These are phyloP conservation scores for Euwallacea similis DNA, from an alignment of 1,140 invertebrate genomes.

Conservation along the genomic window DNA sequence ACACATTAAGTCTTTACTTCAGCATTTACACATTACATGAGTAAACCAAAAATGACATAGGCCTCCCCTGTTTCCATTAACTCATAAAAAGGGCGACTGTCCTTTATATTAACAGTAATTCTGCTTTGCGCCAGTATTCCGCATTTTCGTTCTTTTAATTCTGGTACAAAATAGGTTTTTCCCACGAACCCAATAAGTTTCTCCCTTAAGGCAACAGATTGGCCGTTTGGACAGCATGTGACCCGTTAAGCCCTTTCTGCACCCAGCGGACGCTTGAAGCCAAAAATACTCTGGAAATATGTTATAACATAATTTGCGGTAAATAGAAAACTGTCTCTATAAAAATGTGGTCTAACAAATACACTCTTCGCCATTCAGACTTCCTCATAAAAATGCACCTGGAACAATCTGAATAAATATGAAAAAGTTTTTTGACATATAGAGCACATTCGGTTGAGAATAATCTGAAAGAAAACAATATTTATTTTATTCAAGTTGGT, in stretches of 20 bases:
- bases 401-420: too few species aligned
- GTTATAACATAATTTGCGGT: conserved; percentile 27
- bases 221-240: conserved; percentile 29
- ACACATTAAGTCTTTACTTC: too few species aligned
- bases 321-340: conserved; percentile 14
- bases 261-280: conserved; percentile 4
- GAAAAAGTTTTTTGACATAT: too few species aligned
- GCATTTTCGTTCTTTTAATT: conserved; percentile 29
- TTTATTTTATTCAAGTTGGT: too few species aligned
- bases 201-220: conserved; percentile 29
- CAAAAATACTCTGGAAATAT: conserved; percentile 1
- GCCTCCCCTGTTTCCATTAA: conserved; percentile 1
- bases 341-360: background rate
- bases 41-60: too few species aligned
- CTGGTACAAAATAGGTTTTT: conserved; percentile 23
- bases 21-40: too few species aligned
- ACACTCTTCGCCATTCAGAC: too few species aligned
- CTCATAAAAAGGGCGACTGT: background rate
- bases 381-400: too few species aligned
- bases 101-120: conserved; percentile 6
- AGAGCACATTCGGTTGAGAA: too few species aligned
- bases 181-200: conserved; percentile 20
- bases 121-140: background rate
- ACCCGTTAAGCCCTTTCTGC: conserved; percentile 19
- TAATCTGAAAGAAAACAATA: too few species aligned